phyloP scores from a whole-genome alignment of 2,113 vertebrate genomes.

The Pitta sordida region DNA sequence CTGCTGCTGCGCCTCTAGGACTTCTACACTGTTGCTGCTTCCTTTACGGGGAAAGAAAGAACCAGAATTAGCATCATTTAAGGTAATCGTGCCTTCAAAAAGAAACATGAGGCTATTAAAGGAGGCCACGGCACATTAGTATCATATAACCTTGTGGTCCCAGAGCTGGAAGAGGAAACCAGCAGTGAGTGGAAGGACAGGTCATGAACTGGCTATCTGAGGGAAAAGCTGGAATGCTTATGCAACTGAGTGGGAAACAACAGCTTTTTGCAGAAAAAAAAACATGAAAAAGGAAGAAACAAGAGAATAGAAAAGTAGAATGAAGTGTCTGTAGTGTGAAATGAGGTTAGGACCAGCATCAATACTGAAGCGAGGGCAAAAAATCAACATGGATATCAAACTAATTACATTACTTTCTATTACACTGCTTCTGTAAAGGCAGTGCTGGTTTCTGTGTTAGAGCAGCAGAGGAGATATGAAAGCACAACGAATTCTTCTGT shows the following conservation, averaged over 20 bases:
- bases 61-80: constrained; percentile 54
- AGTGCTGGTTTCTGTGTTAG: background rate
- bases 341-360: background rate
- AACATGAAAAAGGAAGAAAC: background rate
- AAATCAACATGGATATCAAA: background rate
- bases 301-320: background rate
- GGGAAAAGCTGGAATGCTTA: background rate
- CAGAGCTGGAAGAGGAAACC: constrained; percentile 29
- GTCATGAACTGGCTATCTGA: background rate
- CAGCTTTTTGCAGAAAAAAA: background rate
- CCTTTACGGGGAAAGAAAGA: background rate
- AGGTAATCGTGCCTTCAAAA: constrained; percentile 35
- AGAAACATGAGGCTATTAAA: constrained; percentile 41
- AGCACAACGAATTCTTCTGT: constrained; percentile 15
- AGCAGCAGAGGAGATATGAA: background rate
- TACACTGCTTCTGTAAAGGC: background rate
- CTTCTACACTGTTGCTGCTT: constrained; percentile 15
- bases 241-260: background rate
- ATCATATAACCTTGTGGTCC: background rate
- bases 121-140: background rate
- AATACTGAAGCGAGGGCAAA: background rate
- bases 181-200: background rate
- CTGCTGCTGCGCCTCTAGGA: background rate
- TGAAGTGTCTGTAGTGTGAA: background rate
- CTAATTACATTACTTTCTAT: background rate